phyloP scores from a whole-genome alignment of 2,113 vertebrate genomes.

The Actinemys pallida region DNA sequence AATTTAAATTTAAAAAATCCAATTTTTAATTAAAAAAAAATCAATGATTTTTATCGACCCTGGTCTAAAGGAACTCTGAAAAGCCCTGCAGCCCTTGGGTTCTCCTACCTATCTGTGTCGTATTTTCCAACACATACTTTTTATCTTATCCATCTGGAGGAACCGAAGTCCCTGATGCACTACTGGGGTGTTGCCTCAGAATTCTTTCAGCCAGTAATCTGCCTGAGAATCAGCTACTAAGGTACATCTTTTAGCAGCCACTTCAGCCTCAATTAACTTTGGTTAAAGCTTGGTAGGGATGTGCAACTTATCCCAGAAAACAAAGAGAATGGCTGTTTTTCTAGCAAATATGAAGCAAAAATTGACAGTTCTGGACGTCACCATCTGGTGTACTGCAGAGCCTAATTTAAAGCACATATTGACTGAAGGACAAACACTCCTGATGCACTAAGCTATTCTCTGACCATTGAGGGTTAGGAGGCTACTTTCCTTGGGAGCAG shows the following conservation, averaged over 20 bases:
- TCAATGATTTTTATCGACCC: not conserved
- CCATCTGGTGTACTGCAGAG: constrained; percentile 66
- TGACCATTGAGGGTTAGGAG: constrained; percentile 17
- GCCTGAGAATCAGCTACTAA: not conserved
- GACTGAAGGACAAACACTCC: constrained; percentile 43
- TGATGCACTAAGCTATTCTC: constrained; percentile 31
- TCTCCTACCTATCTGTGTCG: not conserved
- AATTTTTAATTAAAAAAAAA: not conserved
- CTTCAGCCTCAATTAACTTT: constrained; percentile 8
- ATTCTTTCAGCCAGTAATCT: not conserved
- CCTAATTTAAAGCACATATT: constrained; percentile 71
- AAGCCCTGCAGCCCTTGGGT: not conserved
- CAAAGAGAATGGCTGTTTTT: not conserved
- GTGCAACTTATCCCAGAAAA: not conserved
- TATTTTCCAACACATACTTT: not conserved
- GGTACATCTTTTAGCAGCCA: not conserved
- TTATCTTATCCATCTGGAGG: not conserved
- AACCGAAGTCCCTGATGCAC: not conserved
- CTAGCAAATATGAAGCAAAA: constrained; percentile 63
- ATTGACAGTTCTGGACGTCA: constrained; percentile 70
- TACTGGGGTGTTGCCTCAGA: not conserved
- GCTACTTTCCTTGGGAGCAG: not conserved
- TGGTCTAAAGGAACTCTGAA: not conserved
- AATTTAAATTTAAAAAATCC: not conserved
- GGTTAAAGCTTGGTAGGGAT: not conserved